These are phyloP conservation scores for Macropus fuliginosus DNA, from an alignment of 2,797 vertebrate genomes.

Conservation along the genomic window DNA sequence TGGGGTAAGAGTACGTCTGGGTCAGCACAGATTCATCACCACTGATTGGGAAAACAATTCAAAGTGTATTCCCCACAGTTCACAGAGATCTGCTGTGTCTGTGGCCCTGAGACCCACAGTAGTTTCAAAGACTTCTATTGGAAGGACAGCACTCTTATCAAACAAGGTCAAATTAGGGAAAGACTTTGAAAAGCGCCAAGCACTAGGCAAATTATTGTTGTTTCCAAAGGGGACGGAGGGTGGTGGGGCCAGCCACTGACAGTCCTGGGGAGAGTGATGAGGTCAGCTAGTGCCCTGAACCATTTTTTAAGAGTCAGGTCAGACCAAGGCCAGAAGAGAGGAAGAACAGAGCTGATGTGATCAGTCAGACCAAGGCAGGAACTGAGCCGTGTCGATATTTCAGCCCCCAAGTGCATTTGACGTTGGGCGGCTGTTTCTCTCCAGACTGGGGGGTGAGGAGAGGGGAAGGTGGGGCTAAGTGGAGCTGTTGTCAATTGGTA, in stretches of 20 bases:
- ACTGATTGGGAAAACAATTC: neutral
- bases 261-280: constrained; percentile 49
- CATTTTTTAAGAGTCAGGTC: constrained; percentile 27
- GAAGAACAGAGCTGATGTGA: constrained; percentile 36
- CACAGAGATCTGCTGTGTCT: constrained; percentile 14
- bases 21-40: neutral
- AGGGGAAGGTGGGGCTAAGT: neutral
- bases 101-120: neutral
- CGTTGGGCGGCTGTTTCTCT: constrained; percentile 63
- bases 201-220: neutral
- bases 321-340: constrained; percentile 43
- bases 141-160: neutral
- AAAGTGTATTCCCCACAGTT: neutral
- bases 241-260: neutral
- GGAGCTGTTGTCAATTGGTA: constrained; percentile 60
- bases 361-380: constrained; percentile 46
- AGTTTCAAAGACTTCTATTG: neutral
- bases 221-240: neutral
- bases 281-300: neutral
- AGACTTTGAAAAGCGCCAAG: neutral
- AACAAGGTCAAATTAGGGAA: constrained; percentile 13
- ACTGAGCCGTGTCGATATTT: constrained; percentile 68
- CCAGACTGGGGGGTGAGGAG: neutral
- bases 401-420: constrained; percentile 34
- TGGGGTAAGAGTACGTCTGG: neutral